These are phyloP conservation scores for Desmodus rotundus DNA, from an alignment of 2,113 vertebrate species.

Conservation along the genomic window DNA sequence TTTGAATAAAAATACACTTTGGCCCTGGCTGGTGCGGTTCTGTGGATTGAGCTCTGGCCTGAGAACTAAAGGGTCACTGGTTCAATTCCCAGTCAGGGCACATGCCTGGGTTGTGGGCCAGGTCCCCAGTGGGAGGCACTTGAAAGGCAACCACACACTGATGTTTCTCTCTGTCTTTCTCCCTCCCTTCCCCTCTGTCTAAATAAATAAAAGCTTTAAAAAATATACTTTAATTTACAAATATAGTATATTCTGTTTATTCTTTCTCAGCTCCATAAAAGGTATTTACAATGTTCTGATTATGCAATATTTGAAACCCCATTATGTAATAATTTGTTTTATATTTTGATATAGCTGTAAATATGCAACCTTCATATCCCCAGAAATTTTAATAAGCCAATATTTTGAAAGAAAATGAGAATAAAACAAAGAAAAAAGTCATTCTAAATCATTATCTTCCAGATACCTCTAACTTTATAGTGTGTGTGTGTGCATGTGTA, in stretches of 20 bases:
- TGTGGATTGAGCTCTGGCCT: too few relatives aligned
- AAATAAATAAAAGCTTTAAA: too few relatives aligned
- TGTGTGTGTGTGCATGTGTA: rapidly evolving
- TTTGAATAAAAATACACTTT: not conserved
- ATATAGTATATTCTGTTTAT: not conserved
- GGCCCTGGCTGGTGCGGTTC: not conserved
- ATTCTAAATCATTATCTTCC: not conserved
- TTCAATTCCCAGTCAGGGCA: too few relatives aligned
- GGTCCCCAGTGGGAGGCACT: too few relatives aligned
- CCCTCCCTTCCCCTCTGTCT: too few relatives aligned
- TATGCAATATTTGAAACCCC: not conserved
- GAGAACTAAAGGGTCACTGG: too few relatives aligned
- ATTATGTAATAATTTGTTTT: not conserved
- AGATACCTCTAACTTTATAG: not conserved
- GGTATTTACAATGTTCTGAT: not conserved
- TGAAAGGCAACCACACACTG: too few relatives aligned
- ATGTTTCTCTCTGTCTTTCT: too few relatives aligned
- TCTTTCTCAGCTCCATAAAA: not conserved
- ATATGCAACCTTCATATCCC: not conserved
- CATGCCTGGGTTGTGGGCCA: too few relatives aligned
- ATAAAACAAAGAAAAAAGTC: not conserved
- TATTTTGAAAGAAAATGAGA: not conserved
- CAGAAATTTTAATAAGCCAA: not conserved
- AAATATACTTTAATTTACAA: not conserved
- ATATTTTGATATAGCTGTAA: not conserved